Evolutionary conservation across 2,113 vertebrate species (phyloP).

Genomic region (Gasterosteus nipponicus): DNA sequence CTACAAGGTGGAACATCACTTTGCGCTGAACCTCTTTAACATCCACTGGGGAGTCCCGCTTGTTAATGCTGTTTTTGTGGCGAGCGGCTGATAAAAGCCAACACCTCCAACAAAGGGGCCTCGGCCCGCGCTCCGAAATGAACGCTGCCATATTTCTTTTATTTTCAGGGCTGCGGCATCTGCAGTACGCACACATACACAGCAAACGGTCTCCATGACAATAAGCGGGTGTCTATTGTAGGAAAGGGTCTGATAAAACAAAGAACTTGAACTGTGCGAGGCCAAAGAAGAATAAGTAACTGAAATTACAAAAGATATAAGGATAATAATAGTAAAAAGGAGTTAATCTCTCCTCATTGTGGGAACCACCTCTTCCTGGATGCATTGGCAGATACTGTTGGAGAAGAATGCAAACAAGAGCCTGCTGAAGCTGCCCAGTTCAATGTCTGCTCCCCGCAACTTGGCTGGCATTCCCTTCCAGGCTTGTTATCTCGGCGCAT

Average conservation of each 20-base stretch:
- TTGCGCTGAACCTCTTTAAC: slow-evolving; percentile 27
- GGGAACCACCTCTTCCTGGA: slow-evolving; percentile 25
- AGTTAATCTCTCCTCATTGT: slow-evolving; percentile 30
- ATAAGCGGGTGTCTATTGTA: slow-evolving; percentile 62
- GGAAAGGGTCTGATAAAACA: slow-evolving; percentile 51
- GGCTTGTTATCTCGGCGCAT: slow-evolving; percentile 59
- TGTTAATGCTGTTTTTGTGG: slow-evolving; percentile 18
- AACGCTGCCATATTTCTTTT: slow-evolving; percentile 38
- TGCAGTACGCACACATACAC: slow-evolving; percentile 43
- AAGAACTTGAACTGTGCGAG: slow-evolving; percentile 20
- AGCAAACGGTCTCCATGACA: slow-evolving; percentile 44
- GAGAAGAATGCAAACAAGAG: slow-evolving; percentile 62
- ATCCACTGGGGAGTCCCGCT: slow-evolving; percentile 7
- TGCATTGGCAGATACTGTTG: slow-evolving; percentile 52
- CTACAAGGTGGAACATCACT: slow-evolving; percentile 27
- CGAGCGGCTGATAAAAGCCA: slow-evolving; percentile 55
- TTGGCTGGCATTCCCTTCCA: slow-evolving; percentile 47
- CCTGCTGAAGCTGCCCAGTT: slow-evolving; percentile 44
- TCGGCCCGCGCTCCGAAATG: slow-evolving; percentile 1
- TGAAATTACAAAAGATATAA: slow-evolving; percentile 22
- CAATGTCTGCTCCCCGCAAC: slow-evolving; percentile 41
- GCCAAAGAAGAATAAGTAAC: slow-evolving; percentile 17
- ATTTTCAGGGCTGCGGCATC: slow-evolving; percentile 18
- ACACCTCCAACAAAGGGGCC: slow-evolving; percentile 30
- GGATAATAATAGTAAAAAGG: slow-evolving; percentile 3